Percentiles rank a stretch among this genome's conserved stretches.
Evolutionary conservation across 2,888 invertebrate species (phyloP).

Genomic region (Epinotia demarniana): DNA sequence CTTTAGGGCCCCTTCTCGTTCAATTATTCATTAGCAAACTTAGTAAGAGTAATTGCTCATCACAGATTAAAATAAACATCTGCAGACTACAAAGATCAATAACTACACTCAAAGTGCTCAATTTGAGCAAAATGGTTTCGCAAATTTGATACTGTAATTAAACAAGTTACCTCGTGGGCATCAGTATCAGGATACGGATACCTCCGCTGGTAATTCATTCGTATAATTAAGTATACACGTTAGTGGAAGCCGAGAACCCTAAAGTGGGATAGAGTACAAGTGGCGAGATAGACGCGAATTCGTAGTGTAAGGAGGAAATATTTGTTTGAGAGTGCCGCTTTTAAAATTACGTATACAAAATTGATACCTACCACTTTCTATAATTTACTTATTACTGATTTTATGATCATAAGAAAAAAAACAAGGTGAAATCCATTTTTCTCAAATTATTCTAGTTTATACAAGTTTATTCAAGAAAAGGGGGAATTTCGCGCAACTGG

Average conservation of each 20-base stretch:
- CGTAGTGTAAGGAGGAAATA: too few relatives aligned
- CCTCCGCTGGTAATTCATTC: constrained; percentile 52
- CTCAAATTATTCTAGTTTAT: too few relatives aligned
- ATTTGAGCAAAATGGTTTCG: constrained; percentile 25
- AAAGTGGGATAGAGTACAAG: constrained; percentile 16
- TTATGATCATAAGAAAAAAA: too few relatives aligned
- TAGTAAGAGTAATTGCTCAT: neutral
- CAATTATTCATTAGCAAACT: too few relatives aligned
- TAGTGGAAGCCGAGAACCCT: constrained; percentile 35
- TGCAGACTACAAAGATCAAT: constrained; percentile 4
- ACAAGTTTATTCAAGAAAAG: too few relatives aligned
- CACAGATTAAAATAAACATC: neutral
- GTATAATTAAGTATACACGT: constrained; percentile 52
- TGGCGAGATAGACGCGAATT: constrained; percentile 15
- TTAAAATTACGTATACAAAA: too few relatives aligned
- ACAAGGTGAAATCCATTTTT: too few relatives aligned
- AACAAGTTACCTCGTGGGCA: constrained; percentile 32
- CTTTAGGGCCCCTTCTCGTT: too few relatives aligned
- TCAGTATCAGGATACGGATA: constrained; percentile 27
- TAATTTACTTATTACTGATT: too few relatives aligned
- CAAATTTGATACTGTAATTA: constrained; percentile 41
- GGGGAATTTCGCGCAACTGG: too few relatives aligned
- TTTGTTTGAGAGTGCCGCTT: neutral
- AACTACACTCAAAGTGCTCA: constrained; percentile 20
- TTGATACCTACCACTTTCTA: too few relatives aligned